Percentiles rank a stretch among this genome's conserved stretches.
These are phyloP conservation scores for Pocillopora damicornis DNA, from an alignment of 64 coral and sea anemone genomes.

Conservation along the genomic window DNA sequence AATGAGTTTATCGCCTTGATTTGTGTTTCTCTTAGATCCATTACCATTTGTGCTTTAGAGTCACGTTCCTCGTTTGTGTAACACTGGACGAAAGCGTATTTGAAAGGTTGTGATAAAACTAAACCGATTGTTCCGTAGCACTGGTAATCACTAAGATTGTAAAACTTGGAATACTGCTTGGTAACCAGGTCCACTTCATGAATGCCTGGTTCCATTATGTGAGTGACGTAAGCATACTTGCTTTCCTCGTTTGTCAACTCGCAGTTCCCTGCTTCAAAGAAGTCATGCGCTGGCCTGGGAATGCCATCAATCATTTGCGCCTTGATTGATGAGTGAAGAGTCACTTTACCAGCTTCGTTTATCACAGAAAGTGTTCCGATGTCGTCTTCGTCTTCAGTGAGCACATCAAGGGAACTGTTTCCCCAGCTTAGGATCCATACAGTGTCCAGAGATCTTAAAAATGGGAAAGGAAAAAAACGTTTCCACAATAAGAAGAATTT, in stretches of 20 bases:
- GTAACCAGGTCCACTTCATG: constrained; percentile 55
- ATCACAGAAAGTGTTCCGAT: constrained; percentile 57
- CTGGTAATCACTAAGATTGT: constrained; percentile 46
- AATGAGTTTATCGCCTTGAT: constrained; percentile 18
- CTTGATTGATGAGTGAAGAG: constrained; percentile 17
- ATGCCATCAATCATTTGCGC: background rate
- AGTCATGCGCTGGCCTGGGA: constrained; percentile 17
- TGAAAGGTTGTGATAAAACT: constrained; percentile 2
- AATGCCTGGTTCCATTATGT: constrained; percentile 51
- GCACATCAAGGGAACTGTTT: constrained; percentile 13
- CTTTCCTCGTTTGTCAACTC: constrained; percentile 37
- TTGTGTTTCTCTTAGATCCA: constrained; percentile 46
- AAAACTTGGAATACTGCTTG: constrained; percentile 51
- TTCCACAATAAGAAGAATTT: too few relatives aligned
- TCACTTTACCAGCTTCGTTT: constrained; percentile 45
- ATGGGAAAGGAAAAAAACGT: background rate
- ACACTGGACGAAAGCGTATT: constrained; percentile 56
- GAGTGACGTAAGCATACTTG: constrained; percentile 57
- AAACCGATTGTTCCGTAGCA: constrained; percentile 63
- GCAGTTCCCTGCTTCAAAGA: constrained; percentile 48
- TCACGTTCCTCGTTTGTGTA: constrained; percentile 47
- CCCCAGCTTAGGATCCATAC: constrained; percentile 51
- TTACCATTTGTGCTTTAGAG: constrained; percentile 31
- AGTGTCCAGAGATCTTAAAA: constrained; percentile 20
- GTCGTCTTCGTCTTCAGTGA: constrained; percentile 65